Percentiles rank a stretch among this genome's conserved stretches.
Conservation (phyloP, 2,113 vertebrate genomes). For the Sorex fumeus region DNA sequence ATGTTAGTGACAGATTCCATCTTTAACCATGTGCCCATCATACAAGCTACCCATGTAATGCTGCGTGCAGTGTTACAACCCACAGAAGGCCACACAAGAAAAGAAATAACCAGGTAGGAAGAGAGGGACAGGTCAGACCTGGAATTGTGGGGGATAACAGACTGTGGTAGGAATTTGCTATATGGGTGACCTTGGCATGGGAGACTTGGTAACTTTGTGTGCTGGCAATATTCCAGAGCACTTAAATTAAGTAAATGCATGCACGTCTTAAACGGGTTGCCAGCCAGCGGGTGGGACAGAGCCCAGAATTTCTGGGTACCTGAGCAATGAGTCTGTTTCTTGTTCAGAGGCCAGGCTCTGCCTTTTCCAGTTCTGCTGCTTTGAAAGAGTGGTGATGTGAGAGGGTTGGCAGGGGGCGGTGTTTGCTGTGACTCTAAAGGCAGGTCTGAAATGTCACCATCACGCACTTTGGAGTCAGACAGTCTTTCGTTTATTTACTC, state of each 20-base stretch:
- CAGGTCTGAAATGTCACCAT: slow-evolving; percentile 42
- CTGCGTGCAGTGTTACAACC: neutral
- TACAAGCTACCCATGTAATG: neutral
- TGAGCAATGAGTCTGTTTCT: neutral
- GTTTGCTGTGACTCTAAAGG: neutral
- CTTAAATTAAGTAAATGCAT: neutral
- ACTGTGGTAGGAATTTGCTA: neutral
- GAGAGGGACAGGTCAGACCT: neutral
- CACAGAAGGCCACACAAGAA: neutral
- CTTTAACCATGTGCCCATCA: no score
- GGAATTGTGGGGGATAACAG: no score
- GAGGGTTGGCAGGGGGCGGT: no score
- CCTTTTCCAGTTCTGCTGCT: slow-evolving; percentile 44
- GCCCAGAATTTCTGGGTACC: neutral
- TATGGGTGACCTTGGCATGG: neutral
- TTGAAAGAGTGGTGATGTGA: neutral
- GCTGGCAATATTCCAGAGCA: neutral
- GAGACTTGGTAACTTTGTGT: neutral
- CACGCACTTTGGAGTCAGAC: slow-evolving; percentile 25
- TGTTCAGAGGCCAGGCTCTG: slow-evolving; percentile 7
- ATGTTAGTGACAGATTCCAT: no score
- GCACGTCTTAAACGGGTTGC: neutral
- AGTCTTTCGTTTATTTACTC: slow-evolving; percentile 48
- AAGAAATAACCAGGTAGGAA: neutral
- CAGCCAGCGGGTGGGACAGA: neutral